Evolutionary conservation across 1,140 invertebrate genomes (phyloP).

Genomic region (Leptonema lineaticorne): DNA sequence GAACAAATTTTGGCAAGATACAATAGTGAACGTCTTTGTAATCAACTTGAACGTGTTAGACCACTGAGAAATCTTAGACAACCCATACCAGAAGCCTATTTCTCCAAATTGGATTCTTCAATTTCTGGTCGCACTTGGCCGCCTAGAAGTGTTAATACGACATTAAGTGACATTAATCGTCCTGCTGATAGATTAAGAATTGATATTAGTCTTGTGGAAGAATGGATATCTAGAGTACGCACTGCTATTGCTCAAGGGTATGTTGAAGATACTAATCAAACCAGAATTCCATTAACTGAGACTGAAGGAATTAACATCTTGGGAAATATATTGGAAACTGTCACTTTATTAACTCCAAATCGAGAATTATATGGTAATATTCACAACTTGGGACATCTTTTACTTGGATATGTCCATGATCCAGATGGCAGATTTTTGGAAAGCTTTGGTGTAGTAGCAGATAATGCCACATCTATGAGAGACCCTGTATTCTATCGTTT

Average conservation of each 20-base stretch:
- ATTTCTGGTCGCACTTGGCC: conserved; percentile 51
- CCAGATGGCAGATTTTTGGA: conserved; percentile 59
- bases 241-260: conserved; percentile 71
- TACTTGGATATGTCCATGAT: conserved; percentile 70
- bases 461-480: conserved; percentile 73
- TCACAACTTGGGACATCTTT: conserved; percentile 69
- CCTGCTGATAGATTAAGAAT: conserved; percentile 64
- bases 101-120: conserved; percentile 69
- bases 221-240: conserved; percentile 72
- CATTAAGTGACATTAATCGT: conserved; percentile 64
- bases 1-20: conserved; percentile 71
- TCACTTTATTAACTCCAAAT: conserved; percentile 71
- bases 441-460: conserved; percentile 64
- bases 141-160: conserved; percentile 57
- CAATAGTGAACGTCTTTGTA: conserved; percentile 68
- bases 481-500: conserved; percentile 85
- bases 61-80: conserved; percentile 61
- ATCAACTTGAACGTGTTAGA: conserved; percentile 59
- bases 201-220: conserved; percentile 68
- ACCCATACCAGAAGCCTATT: conserved; percentile 69
- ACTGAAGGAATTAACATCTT: conserved; percentile 74
- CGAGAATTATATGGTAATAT: conserved; percentile 68
- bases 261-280: conserved; percentile 55
- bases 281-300: conserved; percentile 62
- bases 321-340: conserved; percentile 74